Evolutionary conservation across 2,888 invertebrate species (phyloP).

Genomic region (Druceiella hillmani): DNA sequence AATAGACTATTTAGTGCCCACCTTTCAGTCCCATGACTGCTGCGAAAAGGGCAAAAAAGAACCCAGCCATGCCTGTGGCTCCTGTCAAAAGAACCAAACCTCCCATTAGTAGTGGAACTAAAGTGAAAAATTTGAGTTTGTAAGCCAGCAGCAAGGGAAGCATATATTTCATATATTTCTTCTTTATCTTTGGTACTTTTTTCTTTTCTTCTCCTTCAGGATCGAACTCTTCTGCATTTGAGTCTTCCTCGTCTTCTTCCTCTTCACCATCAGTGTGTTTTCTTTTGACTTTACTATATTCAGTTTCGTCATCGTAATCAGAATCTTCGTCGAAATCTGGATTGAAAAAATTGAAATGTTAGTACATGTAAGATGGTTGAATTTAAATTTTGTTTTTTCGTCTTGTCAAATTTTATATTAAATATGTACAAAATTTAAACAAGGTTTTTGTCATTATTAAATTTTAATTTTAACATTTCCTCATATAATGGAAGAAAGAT

Average conservation of each 20-base stretch:
- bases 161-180: slow-evolving; percentile 63
- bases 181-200: slow-evolving; percentile 38
- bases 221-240: slow-evolving; percentile 17
- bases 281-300: no score
- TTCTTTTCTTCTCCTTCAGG: slow-evolving; percentile 11
- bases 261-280: no score
- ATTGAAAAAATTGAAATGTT: background rate
- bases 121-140: slow-evolving; percentile 74
- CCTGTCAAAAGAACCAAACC: slow-evolving; percentile 67
- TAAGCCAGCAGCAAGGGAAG: slow-evolving; percentile 74
- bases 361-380: background rate
- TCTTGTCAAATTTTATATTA: no score
- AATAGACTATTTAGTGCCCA: no score
- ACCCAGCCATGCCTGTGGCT: slow-evolving; percentile 76
- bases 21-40: slow-evolving; percentile 72
- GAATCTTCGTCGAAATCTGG: slow-evolving; percentile 30
- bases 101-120: slow-evolving; percentile 71
- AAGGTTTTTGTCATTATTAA: no score
- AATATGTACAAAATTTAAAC: no score
- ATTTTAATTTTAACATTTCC: no score
- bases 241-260: slow-evolving; percentile 26
- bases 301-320: slow-evolving; percentile 27
- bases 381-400: no score
- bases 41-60: slow-evolving; percentile 83
- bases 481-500: no score